Evolutionary conservation across 1,140 invertebrate genomes (phyloP).

Genomic region (Hypothenemus hampei): DNA sequence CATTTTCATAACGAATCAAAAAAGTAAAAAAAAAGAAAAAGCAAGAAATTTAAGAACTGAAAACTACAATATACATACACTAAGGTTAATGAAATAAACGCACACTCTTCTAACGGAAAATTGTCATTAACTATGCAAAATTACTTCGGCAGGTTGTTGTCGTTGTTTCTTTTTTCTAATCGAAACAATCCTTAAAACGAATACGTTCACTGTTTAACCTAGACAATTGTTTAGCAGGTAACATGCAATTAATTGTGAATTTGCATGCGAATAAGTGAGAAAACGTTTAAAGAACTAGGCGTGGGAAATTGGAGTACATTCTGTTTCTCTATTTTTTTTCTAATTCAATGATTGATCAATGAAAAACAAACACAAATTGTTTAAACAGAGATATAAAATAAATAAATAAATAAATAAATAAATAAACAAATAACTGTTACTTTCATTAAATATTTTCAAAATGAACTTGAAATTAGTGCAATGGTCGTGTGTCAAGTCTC

Average conservation of each 20-base stretch:
- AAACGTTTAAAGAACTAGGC: conserved; percentile 18
- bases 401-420: too few species aligned
- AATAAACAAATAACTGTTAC: too few species aligned
- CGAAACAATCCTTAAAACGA: conserved; percentile 15
- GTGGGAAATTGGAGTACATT: conserved; percentile 22
- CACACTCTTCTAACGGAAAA: background rate
- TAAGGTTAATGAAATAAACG: background rate
- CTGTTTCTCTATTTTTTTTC: too few species aligned
- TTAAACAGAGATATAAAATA: too few species aligned
- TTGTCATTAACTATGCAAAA: conserved; percentile 14
- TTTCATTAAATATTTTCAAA: too few species aligned
- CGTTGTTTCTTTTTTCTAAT: conserved; percentile 10
- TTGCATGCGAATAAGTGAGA: conserved; percentile 25
- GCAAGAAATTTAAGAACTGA: background rate
- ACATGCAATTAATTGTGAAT: conserved; percentile 23
- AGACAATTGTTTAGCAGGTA: conserved; percentile 21
- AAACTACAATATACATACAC: background rate
- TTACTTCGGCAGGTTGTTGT: too few species aligned
- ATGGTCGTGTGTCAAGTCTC: too few species aligned
- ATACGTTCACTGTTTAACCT: conserved; percentile 23
- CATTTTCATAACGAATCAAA: too few species aligned
- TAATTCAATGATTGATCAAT: too few species aligned
- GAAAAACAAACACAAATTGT: too few species aligned
- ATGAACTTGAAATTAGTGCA: too few species aligned
- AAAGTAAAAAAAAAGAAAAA: background rate